phyloP scores from a whole-genome alignment of 1,140 invertebrate species.

The Anagrus nilaparvatae region DNA sequence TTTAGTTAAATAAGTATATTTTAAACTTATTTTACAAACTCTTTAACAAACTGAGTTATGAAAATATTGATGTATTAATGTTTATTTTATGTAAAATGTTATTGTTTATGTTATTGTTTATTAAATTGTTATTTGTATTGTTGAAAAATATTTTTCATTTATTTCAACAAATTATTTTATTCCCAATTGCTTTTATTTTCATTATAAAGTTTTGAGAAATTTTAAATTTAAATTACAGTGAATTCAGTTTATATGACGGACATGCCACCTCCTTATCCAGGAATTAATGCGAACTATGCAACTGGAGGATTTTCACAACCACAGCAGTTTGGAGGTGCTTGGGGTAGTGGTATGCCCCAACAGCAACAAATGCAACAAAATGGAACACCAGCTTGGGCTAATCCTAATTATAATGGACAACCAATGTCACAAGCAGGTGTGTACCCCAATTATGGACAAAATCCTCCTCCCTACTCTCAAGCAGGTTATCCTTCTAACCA shows the following conservation, averaged over 20 bases:
- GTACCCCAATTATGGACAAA: slow-evolving; percentile 34
- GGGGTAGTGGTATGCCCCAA: slow-evolving; percentile 14
- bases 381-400: slow-evolving; percentile 33
- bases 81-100: no score
- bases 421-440: slow-evolving; percentile 39
- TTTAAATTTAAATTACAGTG: no score
- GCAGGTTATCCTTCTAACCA: slow-evolving; percentile 20
- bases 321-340: slow-evolving; percentile 21
- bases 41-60: no score
- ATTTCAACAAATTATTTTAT: not conserved
- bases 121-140: no score
- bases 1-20: no score
- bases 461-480: slow-evolving; percentile 30
- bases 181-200: not conserved
- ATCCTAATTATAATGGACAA: slow-evolving; percentile 37
- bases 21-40: no score
- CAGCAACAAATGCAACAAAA: slow-evolving; percentile 25
- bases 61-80: no score
- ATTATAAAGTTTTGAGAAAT: no score
- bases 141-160: slow-evolving; percentile 13
- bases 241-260: slow-evolving; percentile 85
- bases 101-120: no score
- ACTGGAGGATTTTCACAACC: slow-evolving; percentile 21
- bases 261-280: slow-evolving; percentile 91
- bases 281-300: slow-evolving; percentile 51